Conservation (phyloP, 2,888 invertebrate species). For the Tetropium fuscum region DNA sequence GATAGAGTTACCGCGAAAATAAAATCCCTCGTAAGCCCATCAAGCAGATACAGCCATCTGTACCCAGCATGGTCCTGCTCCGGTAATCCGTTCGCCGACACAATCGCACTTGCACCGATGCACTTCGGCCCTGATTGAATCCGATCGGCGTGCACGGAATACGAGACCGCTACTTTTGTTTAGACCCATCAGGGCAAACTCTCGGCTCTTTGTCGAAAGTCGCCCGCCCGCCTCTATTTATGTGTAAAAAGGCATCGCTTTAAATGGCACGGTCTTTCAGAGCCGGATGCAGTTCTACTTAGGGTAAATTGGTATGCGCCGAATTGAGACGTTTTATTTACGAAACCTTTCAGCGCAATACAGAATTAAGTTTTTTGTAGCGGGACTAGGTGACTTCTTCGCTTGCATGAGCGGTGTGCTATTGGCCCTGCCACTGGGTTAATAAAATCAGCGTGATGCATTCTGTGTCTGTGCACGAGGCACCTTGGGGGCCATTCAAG, state of each 20-base stretch:
- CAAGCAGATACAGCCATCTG: slow-evolving; percentile 13
- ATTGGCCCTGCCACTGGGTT: slow-evolving; percentile 8
- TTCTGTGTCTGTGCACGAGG: neutral
- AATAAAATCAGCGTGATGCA: slow-evolving; percentile 19
- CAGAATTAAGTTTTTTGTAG: slow-evolving; percentile 36
- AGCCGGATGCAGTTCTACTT: slow-evolving; percentile 37
- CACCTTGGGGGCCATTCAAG: neutral
- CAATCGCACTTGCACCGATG: slow-evolving; percentile 26
- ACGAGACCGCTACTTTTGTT: slow-evolving; percentile 37
- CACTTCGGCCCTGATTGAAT: slow-evolving; percentile 37
- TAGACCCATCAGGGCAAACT: slow-evolving; percentile 25
- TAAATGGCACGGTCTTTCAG: slow-evolving; percentile 28
- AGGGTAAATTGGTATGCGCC: slow-evolving; percentile 42
- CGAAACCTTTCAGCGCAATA: slow-evolving; percentile 44
- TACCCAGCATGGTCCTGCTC: slow-evolving; percentile 10
- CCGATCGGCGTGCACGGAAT: slow-evolving; percentile 31
- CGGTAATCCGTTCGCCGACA: slow-evolving; percentile 21
- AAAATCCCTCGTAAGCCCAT: slow-evolving; percentile 9
- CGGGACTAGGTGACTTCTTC: neutral
- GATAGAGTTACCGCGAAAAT: slow-evolving; percentile 9
- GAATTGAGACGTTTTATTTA: slow-evolving; percentile 46
- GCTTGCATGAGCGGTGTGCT: slow-evolving; percentile 11
- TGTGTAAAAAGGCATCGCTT: slow-evolving; percentile 18
- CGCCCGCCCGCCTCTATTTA: slow-evolving; percentile 9
- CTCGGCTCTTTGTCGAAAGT: slow-evolving; percentile 12